Evolutionary conservation across 2,113 vertebrate species (phyloP), one percentile per base, ranked within the genome.

Genomic region (Gila orcuttii): DNA sequence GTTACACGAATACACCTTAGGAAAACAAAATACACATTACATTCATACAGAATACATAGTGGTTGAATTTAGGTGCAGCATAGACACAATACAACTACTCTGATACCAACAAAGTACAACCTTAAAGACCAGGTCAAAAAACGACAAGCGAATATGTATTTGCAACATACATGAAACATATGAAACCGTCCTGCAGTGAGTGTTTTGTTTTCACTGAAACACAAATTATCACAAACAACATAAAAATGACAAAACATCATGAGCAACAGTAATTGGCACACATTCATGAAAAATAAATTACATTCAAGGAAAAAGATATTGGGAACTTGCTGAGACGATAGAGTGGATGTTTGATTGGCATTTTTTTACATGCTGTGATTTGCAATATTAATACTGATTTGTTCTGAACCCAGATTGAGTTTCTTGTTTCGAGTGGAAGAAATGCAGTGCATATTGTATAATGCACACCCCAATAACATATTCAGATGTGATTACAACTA

Each of bases 41-140:
- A 93, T 93, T 92, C 92, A 92, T 89, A 95, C 91, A 94, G 89
- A 85, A 86, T 88, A 88, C 86, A 90, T 74, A 89, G 87, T 90
- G 78, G 52, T 66, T 90, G 85, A 89, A 88, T 87, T 89, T 74
- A 83, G 21, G 28, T 83, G 57, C 59, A 59, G 12, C 84, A 86
- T 89, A 88, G 91, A 92, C 89, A 93, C 84, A 85, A 90, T 66
- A 81, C 82, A 89, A 76, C 89, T 88, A 91, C 74, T 90, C 87
- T 88, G 84, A 92, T 78, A 50, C 82, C 47, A 82, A 86, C 87
- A 75, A 55, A 55, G 47, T 52, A 55, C 62, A 82, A 68, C 42
- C 25, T 69, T n/a, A 82, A 82, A 82, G 50, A 52, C 42, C 62
- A 82, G 15, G 62, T 52, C 5, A 3, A 62, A 79, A 62, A 79